phyloP scores from a whole-genome alignment of 2,888 invertebrate species.

The Molanna angustata region DNA sequence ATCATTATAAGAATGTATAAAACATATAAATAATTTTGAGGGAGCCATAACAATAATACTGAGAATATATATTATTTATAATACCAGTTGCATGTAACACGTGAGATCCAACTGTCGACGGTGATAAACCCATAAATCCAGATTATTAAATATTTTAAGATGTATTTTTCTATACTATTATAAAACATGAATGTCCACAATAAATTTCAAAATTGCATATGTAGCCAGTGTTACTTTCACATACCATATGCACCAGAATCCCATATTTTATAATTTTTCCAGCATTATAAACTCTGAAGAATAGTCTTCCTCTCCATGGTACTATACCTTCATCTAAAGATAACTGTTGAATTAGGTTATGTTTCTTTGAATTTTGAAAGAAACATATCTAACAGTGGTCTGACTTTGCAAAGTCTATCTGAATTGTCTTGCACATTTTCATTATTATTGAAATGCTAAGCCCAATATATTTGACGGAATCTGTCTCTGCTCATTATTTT shows the following conservation, averaged over 20 bases:
- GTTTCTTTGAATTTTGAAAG: constrained; percentile 5
- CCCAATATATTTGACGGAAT: constrained; percentile 25
- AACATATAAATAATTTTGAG: too few species aligned
- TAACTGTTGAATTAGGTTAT: neutral
- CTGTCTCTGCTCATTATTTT: constrained; percentile 27
- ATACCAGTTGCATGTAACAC: too few species aligned
- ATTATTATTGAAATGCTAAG: constrained; percentile 25
- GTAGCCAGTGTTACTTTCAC: constrained; percentile 4
- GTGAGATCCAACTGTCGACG: too few species aligned
- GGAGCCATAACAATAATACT: too few species aligned
- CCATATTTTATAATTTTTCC: constrained; percentile 8
- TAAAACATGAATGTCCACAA: too few species aligned
- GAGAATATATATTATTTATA: too few species aligned
- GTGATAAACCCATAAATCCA: too few species aligned
- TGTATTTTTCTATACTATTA: too few species aligned
- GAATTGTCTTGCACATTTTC: constrained; percentile 11
- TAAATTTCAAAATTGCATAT: constrained; percentile 10
- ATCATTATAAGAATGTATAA: too few species aligned
- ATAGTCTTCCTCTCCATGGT: constrained; percentile 8
- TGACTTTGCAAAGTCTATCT: constrained; percentile 4
- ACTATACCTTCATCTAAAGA: constrained; percentile 6
- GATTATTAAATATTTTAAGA: too few species aligned
- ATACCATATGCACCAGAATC: constrained; percentile 5
- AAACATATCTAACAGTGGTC: constrained; percentile 6
- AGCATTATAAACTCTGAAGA: constrained; percentile 9